phyloP scores from a whole-genome alignment of 2,888 invertebrate genomes.

The Ophraella communa region DNA sequence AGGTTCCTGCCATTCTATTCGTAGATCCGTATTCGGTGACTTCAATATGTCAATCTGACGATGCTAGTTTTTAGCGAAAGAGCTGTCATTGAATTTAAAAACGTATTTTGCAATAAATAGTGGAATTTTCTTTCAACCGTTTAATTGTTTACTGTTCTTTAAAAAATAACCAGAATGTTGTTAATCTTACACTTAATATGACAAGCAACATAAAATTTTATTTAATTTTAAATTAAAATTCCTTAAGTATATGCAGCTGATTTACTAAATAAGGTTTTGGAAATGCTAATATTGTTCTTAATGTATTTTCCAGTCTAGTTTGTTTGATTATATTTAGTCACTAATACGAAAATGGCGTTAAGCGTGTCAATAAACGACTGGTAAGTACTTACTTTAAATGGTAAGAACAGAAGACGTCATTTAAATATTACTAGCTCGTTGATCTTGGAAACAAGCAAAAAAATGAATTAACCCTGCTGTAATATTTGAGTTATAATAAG shows the following conservation, averaged over 20 bases:
- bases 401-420: neutral
- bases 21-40: no score
- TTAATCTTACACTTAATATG: neutral
- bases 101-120: no score
- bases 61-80: no score
- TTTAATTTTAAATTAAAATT: neutral
- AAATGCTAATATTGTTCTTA: neutral
- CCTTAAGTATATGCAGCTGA: neutral
- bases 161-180: no score
- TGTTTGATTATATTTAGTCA: conserved; percentile 2
- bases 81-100: no score
- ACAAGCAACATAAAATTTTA: neutral
- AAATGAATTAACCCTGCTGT: neutral
- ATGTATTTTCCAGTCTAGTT: neutral
- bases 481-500: no score
- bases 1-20: no score
- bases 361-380: conserved; percentile 1
- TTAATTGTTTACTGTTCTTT: no score
- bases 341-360: conserved; percentile 8
- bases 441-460: neutral
- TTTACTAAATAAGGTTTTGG: neutral
- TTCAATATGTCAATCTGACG: no score
- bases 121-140: no score
- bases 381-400: conserved; percentile 1
- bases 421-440: neutral